A percentile compares a stretch with the other conserved stretches of the same genome.
Conservation (phyloP, 2,113 vertebrate species). For the Rafetus swinhoei region DNA sequence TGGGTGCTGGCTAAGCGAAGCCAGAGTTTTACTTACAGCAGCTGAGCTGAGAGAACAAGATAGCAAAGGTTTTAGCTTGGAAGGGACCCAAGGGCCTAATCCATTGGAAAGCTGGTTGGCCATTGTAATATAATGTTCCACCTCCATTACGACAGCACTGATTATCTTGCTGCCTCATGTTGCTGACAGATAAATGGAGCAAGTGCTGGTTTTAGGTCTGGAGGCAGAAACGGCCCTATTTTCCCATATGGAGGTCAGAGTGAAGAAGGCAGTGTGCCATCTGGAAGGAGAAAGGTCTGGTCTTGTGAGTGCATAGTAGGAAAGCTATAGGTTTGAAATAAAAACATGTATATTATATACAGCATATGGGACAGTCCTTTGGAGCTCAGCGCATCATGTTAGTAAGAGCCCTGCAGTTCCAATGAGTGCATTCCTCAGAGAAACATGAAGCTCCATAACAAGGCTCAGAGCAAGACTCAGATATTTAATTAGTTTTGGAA, state of each 20-base stretch:
- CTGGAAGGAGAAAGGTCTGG: slow-evolving; percentile 51
- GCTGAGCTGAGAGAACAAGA: neutral
- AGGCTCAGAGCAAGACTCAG: slow-evolving; percentile 5
- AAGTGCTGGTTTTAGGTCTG: slow-evolving; percentile 38
- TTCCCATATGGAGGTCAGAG: slow-evolving; percentile 68
- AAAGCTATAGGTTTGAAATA: slow-evolving; percentile 37
- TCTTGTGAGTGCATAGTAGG: slow-evolving; percentile 48
- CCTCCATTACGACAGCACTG: neutral
- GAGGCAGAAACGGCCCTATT: slow-evolving; percentile 58
- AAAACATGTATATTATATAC: slow-evolving; percentile 12
- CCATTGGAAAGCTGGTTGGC: neutral
- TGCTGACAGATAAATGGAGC: slow-evolving; percentile 43
- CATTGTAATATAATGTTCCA: neutral
- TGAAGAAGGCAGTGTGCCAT: slow-evolving; percentile 62
- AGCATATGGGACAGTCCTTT: slow-evolving; percentile 10
- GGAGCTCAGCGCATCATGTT: neutral
- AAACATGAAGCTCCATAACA: neutral
- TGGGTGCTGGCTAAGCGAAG: neutral
- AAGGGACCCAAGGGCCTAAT: neutral
- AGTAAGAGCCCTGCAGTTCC: slow-evolving; percentile 23
- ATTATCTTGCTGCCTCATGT: neutral
- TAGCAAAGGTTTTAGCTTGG: slow-evolving; percentile 1
- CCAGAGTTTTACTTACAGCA: neutral
- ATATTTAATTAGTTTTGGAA: neutral
- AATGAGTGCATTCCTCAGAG: neutral